Evolutionary conservation across 2,797 vertebrate genomes (phyloP).

Genomic region (Notolabrus celidotus): DNA sequence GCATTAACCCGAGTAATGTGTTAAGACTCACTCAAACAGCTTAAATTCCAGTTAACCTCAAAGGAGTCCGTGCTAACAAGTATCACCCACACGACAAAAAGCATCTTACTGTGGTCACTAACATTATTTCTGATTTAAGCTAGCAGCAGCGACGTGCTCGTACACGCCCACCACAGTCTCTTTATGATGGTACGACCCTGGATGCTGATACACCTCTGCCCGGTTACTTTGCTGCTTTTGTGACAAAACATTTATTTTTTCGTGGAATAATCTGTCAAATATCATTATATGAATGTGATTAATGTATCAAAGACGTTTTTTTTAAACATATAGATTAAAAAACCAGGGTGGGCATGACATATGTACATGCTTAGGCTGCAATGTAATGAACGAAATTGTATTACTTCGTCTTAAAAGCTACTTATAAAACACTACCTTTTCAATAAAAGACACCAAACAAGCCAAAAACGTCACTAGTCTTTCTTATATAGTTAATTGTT

Average conservation of each 20-base stretch:
- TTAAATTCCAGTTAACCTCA: background rate
- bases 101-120: conserved; percentile 28
- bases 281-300: too few species aligned
- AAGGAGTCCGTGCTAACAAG: background rate
- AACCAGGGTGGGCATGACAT: too few species aligned
- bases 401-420: too few species aligned
- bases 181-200: conserved; percentile 46
- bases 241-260: accelerated
- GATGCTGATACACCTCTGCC: conserved; percentile 1
- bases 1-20: conserved; percentile 14
- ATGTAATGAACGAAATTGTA: too few species aligned
- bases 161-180: conserved; percentile 72
- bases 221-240: background rate
- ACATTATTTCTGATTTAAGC: conserved; percentile 57
- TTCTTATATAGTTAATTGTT: too few species aligned
- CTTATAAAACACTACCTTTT: too few species aligned
- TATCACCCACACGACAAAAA: conserved; percentile 5
- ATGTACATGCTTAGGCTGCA: too few species aligned
- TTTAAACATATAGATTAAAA: too few species aligned
- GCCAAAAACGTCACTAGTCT: too few species aligned
- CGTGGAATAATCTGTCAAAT: too few species aligned
- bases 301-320: too few species aligned
- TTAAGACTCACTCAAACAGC: background rate
- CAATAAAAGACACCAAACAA: too few species aligned
- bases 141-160: conserved; percentile 46